A percentile compares a stretch with the other conserved stretches of the same genome.
phyloP scores from a whole-genome alignment of 2,797 vertebrate genomes.

The Chaunax sp. region DNA sequence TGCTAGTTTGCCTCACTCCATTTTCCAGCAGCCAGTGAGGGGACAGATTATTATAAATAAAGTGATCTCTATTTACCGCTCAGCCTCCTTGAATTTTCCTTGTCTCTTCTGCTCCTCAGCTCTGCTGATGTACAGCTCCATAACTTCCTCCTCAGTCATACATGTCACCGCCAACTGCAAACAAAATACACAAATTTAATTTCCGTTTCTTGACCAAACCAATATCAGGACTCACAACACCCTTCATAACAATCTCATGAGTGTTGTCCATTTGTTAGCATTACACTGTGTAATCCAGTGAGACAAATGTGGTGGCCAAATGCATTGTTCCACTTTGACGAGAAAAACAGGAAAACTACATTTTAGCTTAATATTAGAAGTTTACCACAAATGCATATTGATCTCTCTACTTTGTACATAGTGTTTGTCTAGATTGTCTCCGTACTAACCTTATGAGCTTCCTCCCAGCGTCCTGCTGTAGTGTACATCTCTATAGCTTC shows the following conservation, averaged over 20 bases:
- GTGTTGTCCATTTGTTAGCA: background rate
- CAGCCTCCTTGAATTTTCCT: conserved; percentile 93
- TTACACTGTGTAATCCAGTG: background rate
- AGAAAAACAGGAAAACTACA: background rate
- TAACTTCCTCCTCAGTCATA: conserved; percentile 93
- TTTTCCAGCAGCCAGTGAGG: conserved; percentile 5
- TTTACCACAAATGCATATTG: too few relatives aligned
- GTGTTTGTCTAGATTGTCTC: background rate
- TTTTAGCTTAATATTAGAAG: background rate
- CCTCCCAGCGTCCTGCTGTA: conserved; percentile 91
- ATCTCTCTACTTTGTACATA: background rate
- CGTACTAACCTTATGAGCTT: conserved; percentile 90
- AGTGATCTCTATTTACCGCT: conserved; percentile 84
- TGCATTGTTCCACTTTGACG: background rate
- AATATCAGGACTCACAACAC: background rate
- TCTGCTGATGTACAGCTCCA: conserved; percentile 88
- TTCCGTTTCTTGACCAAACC: background rate
- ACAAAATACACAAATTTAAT: background rate
- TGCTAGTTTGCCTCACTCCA: background rate
- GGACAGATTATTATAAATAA: conserved; percentile 15
- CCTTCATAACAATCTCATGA: background rate
- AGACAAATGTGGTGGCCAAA: background rate
- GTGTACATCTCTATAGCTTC: conserved; percentile 97
- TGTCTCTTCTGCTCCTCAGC: conserved; percentile 93
- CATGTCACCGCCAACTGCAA: conserved; percentile 91